Evolutionary conservation across 2,113 vertebrate genomes (phyloP).

Genomic region (Zapornia atra): DNA sequence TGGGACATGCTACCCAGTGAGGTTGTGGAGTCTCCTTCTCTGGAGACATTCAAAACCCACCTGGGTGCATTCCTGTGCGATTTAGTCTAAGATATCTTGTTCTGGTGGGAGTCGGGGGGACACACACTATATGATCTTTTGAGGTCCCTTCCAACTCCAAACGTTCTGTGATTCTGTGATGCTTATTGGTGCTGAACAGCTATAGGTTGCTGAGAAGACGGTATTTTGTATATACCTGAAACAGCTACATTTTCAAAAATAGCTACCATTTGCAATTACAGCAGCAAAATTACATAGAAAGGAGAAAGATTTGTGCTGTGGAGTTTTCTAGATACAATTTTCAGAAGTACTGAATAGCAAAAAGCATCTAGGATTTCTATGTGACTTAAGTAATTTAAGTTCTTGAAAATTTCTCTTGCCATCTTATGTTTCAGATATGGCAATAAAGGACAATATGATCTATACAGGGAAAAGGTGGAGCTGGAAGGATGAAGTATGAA

Average conservation of each 20-base stretch:
- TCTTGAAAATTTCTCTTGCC: neutral
- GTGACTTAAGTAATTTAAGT: neutral
- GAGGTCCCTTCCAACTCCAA: too few species aligned
- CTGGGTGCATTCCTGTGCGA: too few species aligned
- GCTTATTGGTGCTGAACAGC: neutral
- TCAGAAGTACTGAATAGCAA: neutral
- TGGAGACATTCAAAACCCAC: too few species aligned
- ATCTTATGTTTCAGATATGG: neutral
- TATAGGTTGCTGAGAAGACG: neutral
- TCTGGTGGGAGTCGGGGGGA: too few species aligned
- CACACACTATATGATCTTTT: too few species aligned
- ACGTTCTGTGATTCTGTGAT: neutral
- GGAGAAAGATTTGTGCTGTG: neutral
- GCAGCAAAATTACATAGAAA: fast-evolving
- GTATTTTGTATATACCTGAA: neutral
- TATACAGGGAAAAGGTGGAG: neutral
- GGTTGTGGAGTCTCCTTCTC: too few species aligned
- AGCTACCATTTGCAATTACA: neutral
- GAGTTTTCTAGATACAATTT: neutral
- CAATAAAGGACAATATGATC: neutral
- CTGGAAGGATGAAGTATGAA: neutral
- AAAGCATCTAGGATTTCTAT: neutral
- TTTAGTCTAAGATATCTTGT: too few species aligned
- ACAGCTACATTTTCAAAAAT: neutral
- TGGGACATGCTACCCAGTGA: too few species aligned